These are phyloP conservation scores for Drosophila simulans DNA, from an alignment of 1,140 invertebrate species.

Conservation along the genomic window DNA sequence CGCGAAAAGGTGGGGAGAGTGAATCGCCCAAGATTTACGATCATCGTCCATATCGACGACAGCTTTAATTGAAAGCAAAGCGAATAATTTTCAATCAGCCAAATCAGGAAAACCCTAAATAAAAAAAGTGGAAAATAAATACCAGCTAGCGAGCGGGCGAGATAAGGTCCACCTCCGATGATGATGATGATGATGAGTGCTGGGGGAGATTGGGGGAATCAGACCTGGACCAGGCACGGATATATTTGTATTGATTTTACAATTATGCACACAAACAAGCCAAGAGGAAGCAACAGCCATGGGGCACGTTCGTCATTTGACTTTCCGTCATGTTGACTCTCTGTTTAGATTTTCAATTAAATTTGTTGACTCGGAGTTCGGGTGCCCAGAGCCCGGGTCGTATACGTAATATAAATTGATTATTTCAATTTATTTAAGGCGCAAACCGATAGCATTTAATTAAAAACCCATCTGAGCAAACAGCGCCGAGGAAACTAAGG, in stretches of 20 bases:
- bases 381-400: constrained; percentile 21
- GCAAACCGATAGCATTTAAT: constrained; percentile 81
- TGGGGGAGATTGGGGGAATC: constrained; percentile 1
- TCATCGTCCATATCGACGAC: constrained; percentile 57
- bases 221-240: constrained; percentile 52
- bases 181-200: constrained; percentile 1
- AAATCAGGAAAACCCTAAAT: constrained; percentile 47
- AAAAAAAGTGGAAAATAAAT: constrained; percentile 10
- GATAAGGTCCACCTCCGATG: constrained; percentile 43
- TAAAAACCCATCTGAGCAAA: constrained; percentile 82
- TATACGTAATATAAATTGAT: constrained; percentile 83
- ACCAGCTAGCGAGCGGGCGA: neutral
- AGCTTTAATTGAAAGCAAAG: constrained; percentile 81
- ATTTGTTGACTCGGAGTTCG: constrained; percentile 74
- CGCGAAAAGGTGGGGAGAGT: constrained; percentile 27
- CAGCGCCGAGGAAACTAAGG: constrained; percentile 17
- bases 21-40: constrained; percentile 67
- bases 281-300: constrained; percentile 35
- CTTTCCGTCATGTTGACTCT: constrained; percentile 70
- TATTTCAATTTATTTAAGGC: constrained; percentile 82
- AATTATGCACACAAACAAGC: constrained; percentile 83
- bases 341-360: constrained; percentile 84
- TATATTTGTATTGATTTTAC: constrained; percentile 84
- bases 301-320: constrained; percentile 52
- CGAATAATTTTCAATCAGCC: constrained; percentile 75